Evolutionary conservation across 2,113 vertebrate species (phyloP).

Genomic region (Phyllostomus discolor): DNA sequence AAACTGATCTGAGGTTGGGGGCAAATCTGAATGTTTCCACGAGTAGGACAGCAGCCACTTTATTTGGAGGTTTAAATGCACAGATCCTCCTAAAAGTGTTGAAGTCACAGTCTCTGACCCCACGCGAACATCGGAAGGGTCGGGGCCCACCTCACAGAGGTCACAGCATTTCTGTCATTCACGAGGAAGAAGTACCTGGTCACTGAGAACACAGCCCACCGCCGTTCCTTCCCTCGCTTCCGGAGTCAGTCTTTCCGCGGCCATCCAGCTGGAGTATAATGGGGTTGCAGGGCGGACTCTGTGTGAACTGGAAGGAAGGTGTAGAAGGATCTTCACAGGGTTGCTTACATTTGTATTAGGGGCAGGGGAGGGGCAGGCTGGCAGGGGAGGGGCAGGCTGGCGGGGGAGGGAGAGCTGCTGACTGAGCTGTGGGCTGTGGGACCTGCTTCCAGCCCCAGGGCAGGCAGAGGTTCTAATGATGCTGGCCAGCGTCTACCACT

Average conservation of each 20-base stretch:
- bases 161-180: background rate
- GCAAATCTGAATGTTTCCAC: background rate
- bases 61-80: background rate
- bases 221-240: background rate
- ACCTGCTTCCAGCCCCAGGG: too few species aligned
- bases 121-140: background rate
- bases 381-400: background rate
- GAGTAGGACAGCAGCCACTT: background rate
- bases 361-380: background rate
- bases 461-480: background rate
- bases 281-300: background rate
- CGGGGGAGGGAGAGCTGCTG: background rate
- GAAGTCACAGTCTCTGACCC: background rate
- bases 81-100: background rate
- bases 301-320: background rate
- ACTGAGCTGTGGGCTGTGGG: background rate
- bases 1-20: background rate
- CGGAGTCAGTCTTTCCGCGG: background rate
- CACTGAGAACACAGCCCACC: background rate
- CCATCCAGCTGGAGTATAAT: background rate
- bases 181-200: background rate
- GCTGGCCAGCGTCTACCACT: background rate
- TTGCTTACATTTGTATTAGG: background rate
- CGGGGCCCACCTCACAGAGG: background rate
- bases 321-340: background rate